Base-by-base conservation (phyloP, 2,888 invertebrate species). In the Strigamia transsilvanica region DNA sequence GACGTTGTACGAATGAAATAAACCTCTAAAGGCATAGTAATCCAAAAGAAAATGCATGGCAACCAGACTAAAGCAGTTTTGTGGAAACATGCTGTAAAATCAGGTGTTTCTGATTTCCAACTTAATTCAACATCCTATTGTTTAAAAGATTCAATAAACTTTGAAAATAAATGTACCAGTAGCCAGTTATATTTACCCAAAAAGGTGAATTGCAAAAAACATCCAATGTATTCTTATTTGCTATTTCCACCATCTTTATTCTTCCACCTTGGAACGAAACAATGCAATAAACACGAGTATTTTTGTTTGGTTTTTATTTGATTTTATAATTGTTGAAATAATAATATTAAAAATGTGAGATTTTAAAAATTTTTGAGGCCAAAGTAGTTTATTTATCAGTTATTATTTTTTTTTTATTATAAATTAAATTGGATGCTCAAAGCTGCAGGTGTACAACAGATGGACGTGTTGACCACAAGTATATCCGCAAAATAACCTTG, bases 31-130 rank as follows among this genome's bases (percentile, higher is more conserved):
- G 73, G 73, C 73, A 73, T 32, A 73, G 27, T 6, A 27, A 32
- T 10, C 32, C 73, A 73, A 4, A 73, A 32, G 32, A 73, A 73
- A 32, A 73, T 73, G 27, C 73, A 73, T 32, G 32, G 73, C n/a
- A 32, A 12, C 73, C 73, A 73, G 9, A 73, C 73, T 27, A 73
- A 73, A 0, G 13, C 73, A 9, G 73, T 73, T 73, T 73, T 73
- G 73, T 73, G 32, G 27, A 73, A 73, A 73, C 73, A 73, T 73
- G 32, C 73, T 13, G 73, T 73, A n/a, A 73, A 73, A 32, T 73
- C 73, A 73, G 73, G 73, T 10, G 73, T 32, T 13, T 73, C 73
- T 27, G 73, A 73, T 27, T 23, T 27, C 32, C 73, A 73, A 32
- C 27, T 73, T 32, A 73, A 73, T 73, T 73, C 73, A 10, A 12